Evolutionary conservation across 2,888 invertebrate species (phyloP).

Genomic region (Dynastes tityus): DNA sequence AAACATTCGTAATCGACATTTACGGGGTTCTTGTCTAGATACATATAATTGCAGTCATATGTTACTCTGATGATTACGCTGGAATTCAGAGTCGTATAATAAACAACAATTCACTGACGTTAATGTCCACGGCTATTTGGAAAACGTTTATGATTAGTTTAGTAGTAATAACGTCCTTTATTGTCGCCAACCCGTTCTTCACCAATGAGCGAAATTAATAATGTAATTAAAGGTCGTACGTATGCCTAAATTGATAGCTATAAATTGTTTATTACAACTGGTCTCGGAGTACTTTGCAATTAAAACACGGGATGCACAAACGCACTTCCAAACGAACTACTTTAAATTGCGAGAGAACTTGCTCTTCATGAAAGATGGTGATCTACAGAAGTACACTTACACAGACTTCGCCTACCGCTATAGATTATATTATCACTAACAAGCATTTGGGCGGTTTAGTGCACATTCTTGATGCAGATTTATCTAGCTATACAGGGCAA

Average conservation of each 20-base stretch:
- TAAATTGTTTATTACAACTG: constrained; percentile 12
- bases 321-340: too few species aligned
- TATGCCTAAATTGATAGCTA: constrained; percentile 20
- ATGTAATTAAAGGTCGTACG: constrained; percentile 15
- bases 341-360: too few species aligned
- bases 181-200: neutral
- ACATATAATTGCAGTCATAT: constrained; percentile 6
- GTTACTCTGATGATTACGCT: constrained; percentile 5
- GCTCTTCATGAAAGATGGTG: too few species aligned
- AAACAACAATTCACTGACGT: constrained; percentile 20
- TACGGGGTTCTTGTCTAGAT: neutral
- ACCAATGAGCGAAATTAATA: constrained; percentile 1
- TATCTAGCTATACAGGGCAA: too few species aligned
- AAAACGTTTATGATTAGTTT: constrained; percentile 17
- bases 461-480: too few species aligned
- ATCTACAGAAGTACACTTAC: neutral
- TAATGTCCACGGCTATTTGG: constrained; percentile 11
- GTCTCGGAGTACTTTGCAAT: neutral
- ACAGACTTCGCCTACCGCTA: too few species aligned
- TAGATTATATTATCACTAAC: too few species aligned
- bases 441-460: too few species aligned
- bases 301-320: too few species aligned
- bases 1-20: neutral
- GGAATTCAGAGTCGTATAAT: constrained; percentile 15
- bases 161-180: constrained; percentile 22